Evolutionary conservation across 2,113 vertebrate species (phyloP).

Genomic region (Brachypteracias leptosomus): DNA sequence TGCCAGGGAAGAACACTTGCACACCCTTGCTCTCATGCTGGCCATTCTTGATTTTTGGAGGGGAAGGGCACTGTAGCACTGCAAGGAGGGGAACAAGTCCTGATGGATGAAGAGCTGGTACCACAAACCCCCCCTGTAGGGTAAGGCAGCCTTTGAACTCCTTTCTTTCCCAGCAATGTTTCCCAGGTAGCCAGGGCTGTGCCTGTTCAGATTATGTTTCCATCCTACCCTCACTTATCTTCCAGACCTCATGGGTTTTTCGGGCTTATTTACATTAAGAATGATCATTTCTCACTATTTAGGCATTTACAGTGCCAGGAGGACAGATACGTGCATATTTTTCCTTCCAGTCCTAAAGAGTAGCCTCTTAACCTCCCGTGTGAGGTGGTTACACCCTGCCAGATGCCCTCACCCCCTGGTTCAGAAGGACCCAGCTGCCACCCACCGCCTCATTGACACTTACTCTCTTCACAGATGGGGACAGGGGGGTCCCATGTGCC

Average conservation of each 20-base stretch:
- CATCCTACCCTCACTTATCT: not conserved
- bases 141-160: not conserved
- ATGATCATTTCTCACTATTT: not conserved
- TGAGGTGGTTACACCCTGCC: not conserved
- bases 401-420: too few species aligned
- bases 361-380: not conserved
- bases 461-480: conserved; percentile 44
- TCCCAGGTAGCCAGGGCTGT: not conserved
- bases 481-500: conserved; percentile 36
- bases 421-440: not conserved
- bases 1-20: conserved; percentile 19
- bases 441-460: not conserved
- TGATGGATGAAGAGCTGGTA: not conserved
- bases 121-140: not conserved
- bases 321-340: not conserved
- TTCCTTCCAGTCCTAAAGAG: not conserved
- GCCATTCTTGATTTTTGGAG: conserved; percentile 30
- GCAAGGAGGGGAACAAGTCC: not conserved
- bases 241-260: not conserved
- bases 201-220: not conserved
- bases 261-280: not conserved
- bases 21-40: not conserved
- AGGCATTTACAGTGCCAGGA: not conserved
- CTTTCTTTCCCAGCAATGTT: not conserved
- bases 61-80: conserved; percentile 29